Evolutionary conservation across 2,797 vertebrate species (phyloP).

Genomic region (Pseudomugil tenellus): DNA sequence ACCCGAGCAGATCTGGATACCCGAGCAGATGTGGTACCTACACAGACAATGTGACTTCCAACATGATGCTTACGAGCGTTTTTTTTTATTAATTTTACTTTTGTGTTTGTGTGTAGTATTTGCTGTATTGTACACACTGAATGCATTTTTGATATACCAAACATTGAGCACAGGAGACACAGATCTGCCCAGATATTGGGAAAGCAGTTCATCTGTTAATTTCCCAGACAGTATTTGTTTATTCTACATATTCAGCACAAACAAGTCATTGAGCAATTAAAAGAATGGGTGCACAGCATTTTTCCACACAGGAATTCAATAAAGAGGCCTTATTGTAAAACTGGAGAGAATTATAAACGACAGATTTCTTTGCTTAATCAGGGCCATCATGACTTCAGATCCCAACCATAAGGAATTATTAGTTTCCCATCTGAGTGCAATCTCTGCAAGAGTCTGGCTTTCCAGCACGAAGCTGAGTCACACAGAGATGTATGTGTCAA

Average conservation of each 20-base stretch:
- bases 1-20: too few relatives aligned
- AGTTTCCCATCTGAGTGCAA: slow-evolving; percentile 43
- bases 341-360: slow-evolving; percentile 37
- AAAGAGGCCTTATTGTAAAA: slow-evolving; percentile 47
- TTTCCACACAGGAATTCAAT: slow-evolving; percentile 22
- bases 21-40: too few relatives aligned
- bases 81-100: not conserved
- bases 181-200: slow-evolving; percentile 52
- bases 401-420: slow-evolving; percentile 31
- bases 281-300: slow-evolving; percentile 38
- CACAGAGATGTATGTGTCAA: slow-evolving; percentile 46
- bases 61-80: not conserved
- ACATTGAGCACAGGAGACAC: slow-evolving; percentile 29
- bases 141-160: slow-evolving; percentile 15
- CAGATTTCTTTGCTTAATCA: slow-evolving; percentile 49
- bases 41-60: not conserved
- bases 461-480: slow-evolving; percentile 40
- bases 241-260: slow-evolving; percentile 42
- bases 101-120: not conserved
- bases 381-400: slow-evolving; percentile 33
- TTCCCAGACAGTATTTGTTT: slow-evolving; percentile 42
- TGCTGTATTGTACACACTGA: not conserved
- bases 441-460: slow-evolving; percentile 47
- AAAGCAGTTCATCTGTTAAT: slow-evolving; percentile 56
- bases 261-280: slow-evolving; percentile 55